Conservation (phyloP, 2,797 vertebrate species). For the Synanceia verrucosa region DNA sequence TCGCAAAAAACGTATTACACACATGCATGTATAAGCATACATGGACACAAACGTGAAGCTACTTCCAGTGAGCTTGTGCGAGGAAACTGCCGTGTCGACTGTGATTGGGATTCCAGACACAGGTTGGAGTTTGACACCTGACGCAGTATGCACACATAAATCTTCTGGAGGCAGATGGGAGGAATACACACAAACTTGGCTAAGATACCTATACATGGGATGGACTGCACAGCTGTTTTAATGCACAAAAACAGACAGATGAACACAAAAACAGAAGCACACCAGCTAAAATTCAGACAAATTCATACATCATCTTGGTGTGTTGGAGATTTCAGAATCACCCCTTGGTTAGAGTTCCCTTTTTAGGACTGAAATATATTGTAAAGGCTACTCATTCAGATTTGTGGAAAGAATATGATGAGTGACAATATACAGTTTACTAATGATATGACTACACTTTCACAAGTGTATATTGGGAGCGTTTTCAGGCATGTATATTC, state of each 20-base stretch:
- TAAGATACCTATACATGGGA: conserved; percentile 6
- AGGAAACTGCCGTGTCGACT: conserved; percentile 20
- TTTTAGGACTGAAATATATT: neutral
- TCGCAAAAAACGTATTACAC: neutral
- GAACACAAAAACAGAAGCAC: neutral
- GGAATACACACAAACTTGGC: conserved; percentile 38
- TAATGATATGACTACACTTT: neutral
- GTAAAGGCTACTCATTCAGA: neutral
- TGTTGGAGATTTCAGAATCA: neutral
- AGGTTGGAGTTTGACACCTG: conserved; percentile 49
- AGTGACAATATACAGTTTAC: neutral
- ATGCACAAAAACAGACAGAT: neutral
- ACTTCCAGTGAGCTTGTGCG: neutral
- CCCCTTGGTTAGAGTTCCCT: neutral
- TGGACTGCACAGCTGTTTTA: conserved; percentile 4
- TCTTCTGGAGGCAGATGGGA: conserved; percentile 45
- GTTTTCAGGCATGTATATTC: neutral
- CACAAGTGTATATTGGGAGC: neutral
- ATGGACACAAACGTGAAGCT: neutral
- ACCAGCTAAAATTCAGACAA: neutral
- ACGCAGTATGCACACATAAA: conserved; percentile 55
- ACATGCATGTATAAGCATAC: neutral
- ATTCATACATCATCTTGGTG: neutral
- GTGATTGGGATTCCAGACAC: conserved; percentile 55
- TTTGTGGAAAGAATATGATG: neutral